Conservation (phyloP, 2,888 invertebrate genomes). For the Clivina fossor region DNA sequence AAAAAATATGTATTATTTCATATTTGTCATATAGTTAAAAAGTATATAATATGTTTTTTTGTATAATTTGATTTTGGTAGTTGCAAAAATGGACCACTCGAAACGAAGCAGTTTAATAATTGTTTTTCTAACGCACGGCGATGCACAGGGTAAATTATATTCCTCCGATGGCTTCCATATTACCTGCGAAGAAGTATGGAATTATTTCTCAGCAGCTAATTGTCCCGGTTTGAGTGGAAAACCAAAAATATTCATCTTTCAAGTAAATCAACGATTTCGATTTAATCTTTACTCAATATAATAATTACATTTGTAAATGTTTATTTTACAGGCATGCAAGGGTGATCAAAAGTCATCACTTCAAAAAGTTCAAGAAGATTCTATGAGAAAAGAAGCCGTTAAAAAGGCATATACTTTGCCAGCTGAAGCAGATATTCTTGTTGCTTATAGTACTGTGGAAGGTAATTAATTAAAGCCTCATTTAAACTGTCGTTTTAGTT, state of each 20-base stretch:
- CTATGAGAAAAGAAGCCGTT: slow-evolving; percentile 10
- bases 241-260: slow-evolving; percentile 50
- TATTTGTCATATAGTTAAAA: too few species aligned
- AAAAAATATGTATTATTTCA: slow-evolving; percentile 1
- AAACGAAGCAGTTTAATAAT: slow-evolving; percentile 44
- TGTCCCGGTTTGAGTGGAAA: slow-evolving; percentile 45
- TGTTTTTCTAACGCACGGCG: slow-evolving; percentile 47
- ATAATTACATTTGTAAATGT: not conserved
- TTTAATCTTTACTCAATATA: not conserved
- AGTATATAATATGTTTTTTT: not conserved
- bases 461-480: slow-evolving; percentile 16
- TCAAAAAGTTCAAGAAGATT: slow-evolving; percentile 21
- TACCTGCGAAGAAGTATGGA: slow-evolving; percentile 43
- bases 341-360: slow-evolving; percentile 6
- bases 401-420: slow-evolving; percentile 39
- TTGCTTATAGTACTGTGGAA: slow-evolving; percentile 39
- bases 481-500: too few species aligned
- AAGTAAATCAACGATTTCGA: slow-evolving; percentile 44
- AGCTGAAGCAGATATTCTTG: slow-evolving; percentile 42
- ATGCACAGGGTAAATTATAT: slow-evolving; percentile 41
- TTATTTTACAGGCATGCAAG: slow-evolving; percentile 22
- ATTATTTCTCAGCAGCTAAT: slow-evolving; percentile 43
- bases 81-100: slow-evolving; percentile 35
- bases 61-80: slow-evolving; percentile 36
- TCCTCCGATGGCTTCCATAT: slow-evolving; percentile 38